Conservation (phyloP, 92 coral and sea anemone species). For the Heteractis magnifica region DNA sequence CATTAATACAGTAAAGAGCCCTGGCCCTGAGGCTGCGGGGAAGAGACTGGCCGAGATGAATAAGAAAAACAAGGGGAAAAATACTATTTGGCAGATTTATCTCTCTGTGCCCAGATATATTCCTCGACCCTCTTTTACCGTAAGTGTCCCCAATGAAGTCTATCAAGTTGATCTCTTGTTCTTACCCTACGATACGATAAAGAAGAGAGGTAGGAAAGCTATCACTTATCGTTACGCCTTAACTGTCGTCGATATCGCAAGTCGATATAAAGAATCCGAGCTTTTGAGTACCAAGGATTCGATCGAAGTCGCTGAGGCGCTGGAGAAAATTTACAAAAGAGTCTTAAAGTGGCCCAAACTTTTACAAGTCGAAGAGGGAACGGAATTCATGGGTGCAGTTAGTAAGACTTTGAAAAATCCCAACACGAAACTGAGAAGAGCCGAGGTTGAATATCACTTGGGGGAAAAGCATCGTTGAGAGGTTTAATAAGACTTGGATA, state of each 20-base stretch:
- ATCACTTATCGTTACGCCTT: constrained; percentile 20
- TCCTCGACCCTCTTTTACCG: constrained; percentile 21
- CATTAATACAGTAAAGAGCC: too few relatives aligned
- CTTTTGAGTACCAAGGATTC: not conserved
- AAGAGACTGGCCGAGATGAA: not conserved
- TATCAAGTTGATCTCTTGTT: constrained; percentile 34
- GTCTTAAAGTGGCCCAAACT: constrained; percentile 25
- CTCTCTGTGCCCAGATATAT: constrained; percentile 10
- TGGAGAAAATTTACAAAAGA: not conserved
- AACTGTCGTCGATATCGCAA: constrained; percentile 33
- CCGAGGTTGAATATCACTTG: too few relatives aligned
- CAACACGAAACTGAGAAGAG: not conserved
- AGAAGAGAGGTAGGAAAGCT: too few relatives aligned
- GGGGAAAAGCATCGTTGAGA: constrained; percentile 3
- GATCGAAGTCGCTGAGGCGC: constrained; percentile 10
- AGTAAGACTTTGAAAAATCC: too few relatives aligned
- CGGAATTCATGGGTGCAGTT: constrained; percentile 26
- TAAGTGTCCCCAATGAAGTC: constrained; percentile 11
- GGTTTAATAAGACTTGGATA: constrained; percentile 17
- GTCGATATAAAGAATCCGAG: constrained; percentile 20
- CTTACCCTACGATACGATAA: constrained; percentile 23
- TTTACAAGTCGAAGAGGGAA: constrained; percentile 27
- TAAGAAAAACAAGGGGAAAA: not conserved
- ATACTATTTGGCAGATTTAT: constrained; percentile 19
- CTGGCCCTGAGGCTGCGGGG: not conserved